A percentile compares a stretch with the other conserved stretches of the same genome.
Conservation (phyloP, 2,797 vertebrate species). For the Strix occidentalis region DNA sequence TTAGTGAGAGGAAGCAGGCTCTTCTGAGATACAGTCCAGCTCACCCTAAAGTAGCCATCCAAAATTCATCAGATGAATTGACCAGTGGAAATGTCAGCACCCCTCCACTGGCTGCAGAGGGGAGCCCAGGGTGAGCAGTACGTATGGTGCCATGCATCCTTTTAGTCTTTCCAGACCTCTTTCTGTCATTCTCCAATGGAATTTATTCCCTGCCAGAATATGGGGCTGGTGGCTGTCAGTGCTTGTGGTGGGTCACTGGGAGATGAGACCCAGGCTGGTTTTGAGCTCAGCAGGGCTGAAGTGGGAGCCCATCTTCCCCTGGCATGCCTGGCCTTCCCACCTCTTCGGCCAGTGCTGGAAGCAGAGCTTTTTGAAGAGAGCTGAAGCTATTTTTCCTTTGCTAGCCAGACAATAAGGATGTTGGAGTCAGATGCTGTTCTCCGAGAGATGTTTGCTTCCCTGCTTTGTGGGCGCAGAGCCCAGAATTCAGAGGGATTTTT, state of each 20-base stretch:
- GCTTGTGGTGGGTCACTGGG: neutral
- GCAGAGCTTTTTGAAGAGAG: neutral
- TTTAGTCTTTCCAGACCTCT: neutral
- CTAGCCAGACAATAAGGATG: neutral
- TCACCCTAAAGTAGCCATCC: neutral
- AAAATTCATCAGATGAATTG: neutral
- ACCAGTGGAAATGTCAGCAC: neutral
- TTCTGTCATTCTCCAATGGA: neutral
- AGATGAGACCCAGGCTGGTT: neutral
- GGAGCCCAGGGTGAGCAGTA: neutral
- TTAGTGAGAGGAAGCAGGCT: neutral
- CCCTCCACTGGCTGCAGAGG: neutral
- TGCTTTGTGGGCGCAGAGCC: neutral
- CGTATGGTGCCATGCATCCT: neutral
- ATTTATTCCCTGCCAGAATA: neutral
- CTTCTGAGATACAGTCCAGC: neutral
- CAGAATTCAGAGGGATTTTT: slow-evolving; percentile 4
- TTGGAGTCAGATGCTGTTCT: neutral
- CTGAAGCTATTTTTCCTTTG: neutral
- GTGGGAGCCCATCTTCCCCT: neutral
- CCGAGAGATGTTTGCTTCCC: neutral
- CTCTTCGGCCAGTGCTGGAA: rapidly evolving
- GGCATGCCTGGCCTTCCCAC: neutral
- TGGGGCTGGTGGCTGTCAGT: neutral
- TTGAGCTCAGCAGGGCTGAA: neutral